Percentiles rank a stretch among this genome's conserved stretches.
Evolutionary conservation across 2,888 invertebrate genomes (phyloP).

Genomic region (Agelastica alni): DNA sequence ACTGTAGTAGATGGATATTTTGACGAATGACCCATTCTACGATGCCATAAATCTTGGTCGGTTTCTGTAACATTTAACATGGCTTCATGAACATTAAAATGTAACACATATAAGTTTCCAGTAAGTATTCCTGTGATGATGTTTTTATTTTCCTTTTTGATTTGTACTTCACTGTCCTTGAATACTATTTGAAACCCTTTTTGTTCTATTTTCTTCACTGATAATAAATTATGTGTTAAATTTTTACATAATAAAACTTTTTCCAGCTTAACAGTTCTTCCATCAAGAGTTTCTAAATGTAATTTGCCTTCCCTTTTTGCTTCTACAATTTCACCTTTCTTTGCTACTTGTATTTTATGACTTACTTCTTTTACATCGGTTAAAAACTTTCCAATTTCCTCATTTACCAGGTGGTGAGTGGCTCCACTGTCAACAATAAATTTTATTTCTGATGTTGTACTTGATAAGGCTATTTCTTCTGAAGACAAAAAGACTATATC

Average conservation of each 20-base stretch:
- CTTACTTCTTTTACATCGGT: slow-evolving; percentile 22
- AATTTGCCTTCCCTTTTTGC: slow-evolving; percentile 34
- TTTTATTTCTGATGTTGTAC: slow-evolving; percentile 18
- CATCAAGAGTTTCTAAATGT: slow-evolving; percentile 25
- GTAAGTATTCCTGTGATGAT: too few relatives aligned
- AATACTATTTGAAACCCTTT: slow-evolving; percentile 30
- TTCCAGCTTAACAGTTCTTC: slow-evolving; percentile 21
- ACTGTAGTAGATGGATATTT: not conserved
- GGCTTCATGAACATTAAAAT: not conserved
- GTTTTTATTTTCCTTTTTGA: too few relatives aligned
- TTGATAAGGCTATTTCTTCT: slow-evolving; percentile 23
- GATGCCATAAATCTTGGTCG: not conserved
- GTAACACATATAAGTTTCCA: not conserved
- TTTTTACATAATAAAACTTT: slow-evolving; percentile 33
- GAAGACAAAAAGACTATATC: slow-evolving; percentile 11
- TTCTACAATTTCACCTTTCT: slow-evolving; percentile 31
- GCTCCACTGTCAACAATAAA: slow-evolving; percentile 39
- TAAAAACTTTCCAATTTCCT: slow-evolving; percentile 24
- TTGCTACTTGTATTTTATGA: slow-evolving; percentile 35
- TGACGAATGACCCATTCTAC: not conserved
- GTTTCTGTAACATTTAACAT: not conserved
- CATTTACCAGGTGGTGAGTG: slow-evolving; percentile 35
- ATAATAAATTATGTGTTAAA: slow-evolving; percentile 33
- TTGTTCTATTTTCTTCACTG: slow-evolving; percentile 33
- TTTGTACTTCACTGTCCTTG: slow-evolving; percentile 13